A percentile compares a stretch with the other conserved stretches of the same genome.
phyloP scores from a whole-genome alignment of 1,140 invertebrate genomes.

The Lordiphosa mommai region DNA sequence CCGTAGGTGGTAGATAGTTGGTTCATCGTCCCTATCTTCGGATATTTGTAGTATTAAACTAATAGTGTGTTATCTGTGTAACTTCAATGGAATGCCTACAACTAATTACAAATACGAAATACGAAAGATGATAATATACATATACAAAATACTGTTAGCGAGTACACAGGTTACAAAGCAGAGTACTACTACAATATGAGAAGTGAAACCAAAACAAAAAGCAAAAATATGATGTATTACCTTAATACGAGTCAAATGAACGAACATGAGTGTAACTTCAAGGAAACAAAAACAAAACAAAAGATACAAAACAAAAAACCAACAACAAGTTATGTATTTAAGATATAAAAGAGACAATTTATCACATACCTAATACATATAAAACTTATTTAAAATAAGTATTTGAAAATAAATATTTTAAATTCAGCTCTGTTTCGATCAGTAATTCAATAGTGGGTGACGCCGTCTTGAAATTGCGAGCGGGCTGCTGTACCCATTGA shows the following conservation, averaged over 20 bases:
- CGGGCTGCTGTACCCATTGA: no score
- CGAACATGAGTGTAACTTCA: neutral
- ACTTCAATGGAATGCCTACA: slow-evolving; percentile 16
- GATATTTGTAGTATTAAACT: slow-evolving; percentile 18
- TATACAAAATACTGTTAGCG: slow-evolving; percentile 8
- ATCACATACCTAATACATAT: slow-evolving; percentile 29
- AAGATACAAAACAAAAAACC: slow-evolving; percentile 1
- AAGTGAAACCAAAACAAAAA: slow-evolving; percentile 9
- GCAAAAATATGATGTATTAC: neutral
- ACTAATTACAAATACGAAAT: slow-evolving; percentile 19
- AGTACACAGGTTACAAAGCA: slow-evolving; percentile 3
- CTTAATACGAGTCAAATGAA: neutral
- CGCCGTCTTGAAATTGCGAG: no score
- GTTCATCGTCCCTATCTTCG: slow-evolving; percentile 6
- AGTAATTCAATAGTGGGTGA: neutral
- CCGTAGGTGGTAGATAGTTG: slow-evolving; percentile 8
- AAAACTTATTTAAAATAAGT: slow-evolving; percentile 38
- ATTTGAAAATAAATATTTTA: slow-evolving; percentile 41
- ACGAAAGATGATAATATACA: slow-evolving; percentile 1
- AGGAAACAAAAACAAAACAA: neutral
- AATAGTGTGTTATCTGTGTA: slow-evolving; percentile 28
- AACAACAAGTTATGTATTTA: slow-evolving; percentile 31
- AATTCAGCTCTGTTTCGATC: slow-evolving; percentile 13
- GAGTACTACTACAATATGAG: slow-evolving; percentile 2
- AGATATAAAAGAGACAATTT: slow-evolving; percentile 29